These are phyloP conservation scores for Palloptera scutellata DNA, from an alignment of 2,888 invertebrate genomes.

Conservation along the genomic window DNA sequence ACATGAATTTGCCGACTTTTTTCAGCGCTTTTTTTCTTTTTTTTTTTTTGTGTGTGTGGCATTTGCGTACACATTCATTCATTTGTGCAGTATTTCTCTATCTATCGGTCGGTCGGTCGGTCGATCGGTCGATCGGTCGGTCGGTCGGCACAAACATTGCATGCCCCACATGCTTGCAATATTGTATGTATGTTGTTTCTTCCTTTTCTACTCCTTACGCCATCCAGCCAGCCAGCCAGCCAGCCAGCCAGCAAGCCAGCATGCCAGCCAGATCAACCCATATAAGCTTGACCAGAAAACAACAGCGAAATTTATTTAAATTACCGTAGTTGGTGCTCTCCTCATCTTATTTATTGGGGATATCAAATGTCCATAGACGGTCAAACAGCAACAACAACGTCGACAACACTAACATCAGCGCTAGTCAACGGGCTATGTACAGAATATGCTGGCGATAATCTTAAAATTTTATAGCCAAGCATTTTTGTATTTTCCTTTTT, in stretches of 20 bases:
- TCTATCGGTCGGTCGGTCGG: no score
- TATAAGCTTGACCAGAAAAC: neutral
- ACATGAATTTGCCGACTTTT: constrained; percentile 11
- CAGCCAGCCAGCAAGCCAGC: neutral
- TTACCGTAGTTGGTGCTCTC: constrained; percentile 3
- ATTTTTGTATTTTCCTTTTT: neutral
- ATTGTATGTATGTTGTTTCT: neutral
- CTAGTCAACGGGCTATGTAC: neutral
- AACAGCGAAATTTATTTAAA: constrained; percentile 24
- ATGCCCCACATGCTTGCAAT: neutral
- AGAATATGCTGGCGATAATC: constrained; percentile 7
- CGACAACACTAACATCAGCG: constrained; percentile 8
- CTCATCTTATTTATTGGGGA: constrained; percentile 17
- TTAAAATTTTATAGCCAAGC: constrained; percentile 7
- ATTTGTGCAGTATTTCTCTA: neutral
- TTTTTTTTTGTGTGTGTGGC: neutral
- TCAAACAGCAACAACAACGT: neutral
- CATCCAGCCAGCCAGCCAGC: no score
- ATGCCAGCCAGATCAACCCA: neutral
- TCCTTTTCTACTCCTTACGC: neutral
- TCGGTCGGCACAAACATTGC: no score
- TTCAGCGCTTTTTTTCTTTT: neutral
- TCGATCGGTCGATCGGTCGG: no score
- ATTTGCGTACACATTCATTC: neutral
- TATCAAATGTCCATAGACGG: constrained; percentile 19